Conservation (phyloP, 2,797 vertebrate species). For the Menidia menidia region DNA sequence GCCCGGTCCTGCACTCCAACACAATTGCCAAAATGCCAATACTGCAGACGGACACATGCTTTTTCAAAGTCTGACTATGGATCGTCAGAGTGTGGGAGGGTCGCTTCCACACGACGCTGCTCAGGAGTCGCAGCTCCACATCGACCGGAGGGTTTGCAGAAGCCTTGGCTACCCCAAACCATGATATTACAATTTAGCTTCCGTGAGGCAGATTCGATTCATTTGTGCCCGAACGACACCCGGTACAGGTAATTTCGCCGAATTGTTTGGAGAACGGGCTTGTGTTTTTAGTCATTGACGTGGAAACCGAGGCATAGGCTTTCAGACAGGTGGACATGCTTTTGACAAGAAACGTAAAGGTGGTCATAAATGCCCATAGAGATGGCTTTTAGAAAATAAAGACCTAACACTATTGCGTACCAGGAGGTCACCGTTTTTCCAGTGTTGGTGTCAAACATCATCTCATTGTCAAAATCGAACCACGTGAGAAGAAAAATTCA, state of each 20-base stretch:
- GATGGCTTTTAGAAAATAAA: not conserved
- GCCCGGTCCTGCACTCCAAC: slow-evolving; percentile 25
- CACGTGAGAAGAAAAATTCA: not conserved
- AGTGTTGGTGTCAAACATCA: not conserved
- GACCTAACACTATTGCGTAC: not conserved
- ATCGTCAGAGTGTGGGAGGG: not conserved
- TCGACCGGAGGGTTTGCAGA: not conserved
- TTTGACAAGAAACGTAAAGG: not conserved
- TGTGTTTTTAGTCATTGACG: slow-evolving; percentile 4
- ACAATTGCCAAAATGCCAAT: slow-evolving; percentile 18
- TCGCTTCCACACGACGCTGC: not conserved
- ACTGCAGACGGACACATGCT: slow-evolving; percentile 10
- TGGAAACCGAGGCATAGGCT: not conserved
- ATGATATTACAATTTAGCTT: not conserved
- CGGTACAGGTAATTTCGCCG: not conserved
- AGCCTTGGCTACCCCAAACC: not conserved
- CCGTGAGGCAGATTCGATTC: not conserved
- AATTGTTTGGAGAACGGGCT: not conserved
- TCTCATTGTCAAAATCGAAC: slow-evolving; percentile 8
- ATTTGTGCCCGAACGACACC: not conserved
- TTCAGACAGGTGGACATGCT: not conserved
- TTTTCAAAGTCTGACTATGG: not conserved
- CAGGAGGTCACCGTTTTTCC: not conserved
- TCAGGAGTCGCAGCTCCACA: slow-evolving; percentile 8
- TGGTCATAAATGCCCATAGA: not conserved